Percentiles rank a stretch among this genome's conserved stretches.
Conservation (phyloP, 30 jellyfish, hydroid and myxozoan genomes). For the Aurelia sp. region DNA sequence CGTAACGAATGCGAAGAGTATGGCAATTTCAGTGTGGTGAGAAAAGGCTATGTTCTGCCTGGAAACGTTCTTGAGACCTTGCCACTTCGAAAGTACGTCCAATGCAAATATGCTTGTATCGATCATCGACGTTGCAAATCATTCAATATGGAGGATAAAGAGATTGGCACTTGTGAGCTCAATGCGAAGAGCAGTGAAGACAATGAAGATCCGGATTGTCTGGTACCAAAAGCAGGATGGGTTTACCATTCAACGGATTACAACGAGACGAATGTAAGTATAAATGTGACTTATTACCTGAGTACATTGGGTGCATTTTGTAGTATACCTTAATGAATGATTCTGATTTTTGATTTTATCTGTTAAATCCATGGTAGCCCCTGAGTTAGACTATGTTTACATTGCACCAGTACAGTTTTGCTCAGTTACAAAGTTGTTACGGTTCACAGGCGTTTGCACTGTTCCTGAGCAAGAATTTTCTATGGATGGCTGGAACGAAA, state of each 20-base stretch:
- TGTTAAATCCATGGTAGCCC: no score
- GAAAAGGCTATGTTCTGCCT: neutral
- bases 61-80: neutral
- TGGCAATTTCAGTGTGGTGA: constrained; percentile 21
- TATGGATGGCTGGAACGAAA: neutral
- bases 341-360: no score
- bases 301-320: no score
- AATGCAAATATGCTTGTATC: constrained; percentile 27
- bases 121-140: constrained; percentile 27
- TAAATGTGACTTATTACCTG: no score
- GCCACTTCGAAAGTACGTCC: neutral
- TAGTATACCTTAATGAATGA: no score
- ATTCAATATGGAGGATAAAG: constrained; percentile 22
- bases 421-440: no score
- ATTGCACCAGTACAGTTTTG: no score
- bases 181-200: neutral
- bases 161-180: constrained; percentile 30
- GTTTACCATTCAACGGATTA: constrained; percentile 11
- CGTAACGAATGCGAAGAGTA: constrained; percentile 37
- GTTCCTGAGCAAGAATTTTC: no score
- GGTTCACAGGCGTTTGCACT: no score
- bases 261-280: constrained; percentile 15
- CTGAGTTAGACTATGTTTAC: neutral
- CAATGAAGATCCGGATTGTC: neutral
- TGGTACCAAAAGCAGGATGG: constrained; percentile 13